phyloP scores from a whole-genome alignment of 2,113 vertebrate genomes.

The Narcine bancroftii region DNA sequence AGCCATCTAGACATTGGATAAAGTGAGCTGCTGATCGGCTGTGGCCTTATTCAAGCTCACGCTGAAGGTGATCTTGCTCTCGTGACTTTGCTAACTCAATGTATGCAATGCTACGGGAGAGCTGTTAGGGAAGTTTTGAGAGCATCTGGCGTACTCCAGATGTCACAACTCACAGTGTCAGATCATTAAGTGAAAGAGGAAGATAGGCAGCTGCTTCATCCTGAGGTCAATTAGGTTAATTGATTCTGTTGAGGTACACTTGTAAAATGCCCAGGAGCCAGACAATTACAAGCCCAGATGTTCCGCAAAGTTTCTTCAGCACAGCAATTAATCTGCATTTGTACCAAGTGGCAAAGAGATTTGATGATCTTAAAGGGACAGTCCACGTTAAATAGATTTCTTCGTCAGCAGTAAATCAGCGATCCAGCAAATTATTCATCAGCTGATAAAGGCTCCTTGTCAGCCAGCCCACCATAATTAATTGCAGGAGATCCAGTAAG shows the following conservation, averaged over 20 bases:
- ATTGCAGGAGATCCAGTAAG: neutral
- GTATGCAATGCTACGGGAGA: neutral
- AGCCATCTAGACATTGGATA: neutral
- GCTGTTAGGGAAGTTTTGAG: neutral
- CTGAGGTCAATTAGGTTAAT: conserved; percentile 9
- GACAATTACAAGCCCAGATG: conserved; percentile 4
- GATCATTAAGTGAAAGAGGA: neutral
- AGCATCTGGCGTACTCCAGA: neutral
- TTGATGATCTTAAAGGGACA: conserved; percentile 10
- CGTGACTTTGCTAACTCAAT: neutral
- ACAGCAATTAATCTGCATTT: conserved; percentile 19
- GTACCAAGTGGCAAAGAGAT: neutral
- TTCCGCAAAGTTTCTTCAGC: neutral
- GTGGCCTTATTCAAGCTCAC: neutral
- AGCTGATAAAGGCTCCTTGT: neutral
- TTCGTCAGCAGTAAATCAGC: neutral
- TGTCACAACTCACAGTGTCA: neutral
- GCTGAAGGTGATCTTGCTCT: neutral
- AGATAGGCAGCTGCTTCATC: neutral
- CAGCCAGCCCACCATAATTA: neutral
- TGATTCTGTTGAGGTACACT: neutral
- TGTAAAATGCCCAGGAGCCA: conserved; percentile 8
- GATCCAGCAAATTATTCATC: neutral
- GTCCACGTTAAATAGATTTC: neutral
- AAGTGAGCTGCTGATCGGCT: neutral